Conservation (phyloP, 1,140 invertebrate genomes). For the Zaprionus kolodkinae region DNA sequence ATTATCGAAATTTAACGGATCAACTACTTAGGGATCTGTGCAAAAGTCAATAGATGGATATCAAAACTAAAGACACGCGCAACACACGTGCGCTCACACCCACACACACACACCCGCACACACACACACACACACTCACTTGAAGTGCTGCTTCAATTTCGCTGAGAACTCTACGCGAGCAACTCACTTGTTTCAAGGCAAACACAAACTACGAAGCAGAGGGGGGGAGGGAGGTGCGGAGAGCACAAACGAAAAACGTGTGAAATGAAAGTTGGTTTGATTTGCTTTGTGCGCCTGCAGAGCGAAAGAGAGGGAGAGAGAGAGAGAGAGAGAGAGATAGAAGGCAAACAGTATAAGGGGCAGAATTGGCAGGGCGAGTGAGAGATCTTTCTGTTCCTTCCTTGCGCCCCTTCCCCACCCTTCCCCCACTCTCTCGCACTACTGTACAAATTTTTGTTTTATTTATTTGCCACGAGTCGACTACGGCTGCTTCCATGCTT, state of each 20-base stretch:
- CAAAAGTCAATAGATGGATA: constrained; percentile 70
- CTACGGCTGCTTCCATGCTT: constrained; percentile 7
- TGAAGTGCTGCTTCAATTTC: constrained; percentile 41
- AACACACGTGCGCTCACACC: constrained; percentile 58
- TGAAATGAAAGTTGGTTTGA: constrained; percentile 80
- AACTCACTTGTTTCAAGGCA: constrained; percentile 77
- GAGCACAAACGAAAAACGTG: constrained; percentile 71
- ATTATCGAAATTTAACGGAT: constrained; percentile 75
- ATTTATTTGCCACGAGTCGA: constrained; percentile 61
- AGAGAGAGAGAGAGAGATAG: neutral
- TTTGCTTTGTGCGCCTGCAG: constrained; percentile 55
- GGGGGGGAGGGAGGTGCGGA: constrained; percentile 16
- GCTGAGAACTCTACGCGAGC: constrained; percentile 14
- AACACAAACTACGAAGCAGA: constrained; percentile 43
- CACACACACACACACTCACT: constrained; percentile 17
- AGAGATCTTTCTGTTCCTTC: constrained; percentile 7
- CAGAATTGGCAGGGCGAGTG: neutral
- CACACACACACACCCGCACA: constrained; percentile 4
- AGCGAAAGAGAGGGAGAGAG: neutral
- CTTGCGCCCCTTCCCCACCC: neutral
- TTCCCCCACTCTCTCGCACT: neutral
- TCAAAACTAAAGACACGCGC: constrained; percentile 74
- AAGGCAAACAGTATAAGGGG: constrained; percentile 8
- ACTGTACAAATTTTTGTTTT: constrained; percentile 56
- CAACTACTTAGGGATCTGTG: constrained; percentile 43